Base-by-base conservation (phyloP, 2,888 invertebrate genomes). In the Caenorhabditis wallacei region DNA sequence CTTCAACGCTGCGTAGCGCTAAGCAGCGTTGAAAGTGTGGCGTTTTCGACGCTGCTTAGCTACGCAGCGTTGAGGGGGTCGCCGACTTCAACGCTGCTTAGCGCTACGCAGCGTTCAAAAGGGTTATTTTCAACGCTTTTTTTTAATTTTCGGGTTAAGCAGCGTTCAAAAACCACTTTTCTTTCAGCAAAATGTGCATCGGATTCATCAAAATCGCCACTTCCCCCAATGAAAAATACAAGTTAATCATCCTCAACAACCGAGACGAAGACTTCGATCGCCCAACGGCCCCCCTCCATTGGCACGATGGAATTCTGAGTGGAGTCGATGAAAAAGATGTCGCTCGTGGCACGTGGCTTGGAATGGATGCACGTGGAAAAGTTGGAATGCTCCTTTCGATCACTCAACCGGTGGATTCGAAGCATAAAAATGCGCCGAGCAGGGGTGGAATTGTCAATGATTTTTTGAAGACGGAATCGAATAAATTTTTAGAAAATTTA, bases 311-410 rank as follows among this genome's bases (percentile, higher is more conserved):
- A 13, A 88, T 79, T 75, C 66, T 90, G 18, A 85, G 88, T 87
- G 64, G 90, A 35, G 75, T 87, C n/a, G 91, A 91, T 75, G 80
- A 85, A 63, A 68, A 84, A 56, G 91, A 88, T 37, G 82, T 79
- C 3, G 88, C 86, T 1, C 81, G 85, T 24, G 91, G 91, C 37
- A 91, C 91, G 8, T 91, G 91, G 91, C 70, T 91, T 13, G 91
- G 88, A 3, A 83, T 90, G 53, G 78, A 82, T 53, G 43, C 57
- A 22, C 10, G 63, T 3, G 89, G 89, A 7, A 64, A 80, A 48
- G 57, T 89, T 18, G 90, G 90, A 30, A 87, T 85, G 75, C 53
- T 90, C 2, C 80, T 90, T 3, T 87, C 90, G 43, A 89, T 90
- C 26, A 90, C 90, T 7, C 88, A 88, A 74, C 87, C 85, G 13